A percentile compares a stretch with the other conserved stretches of the same genome.
phyloP scores from a whole-genome alignment of 2,113 vertebrate genomes.

The Dissostichus mawsoni region DNA sequence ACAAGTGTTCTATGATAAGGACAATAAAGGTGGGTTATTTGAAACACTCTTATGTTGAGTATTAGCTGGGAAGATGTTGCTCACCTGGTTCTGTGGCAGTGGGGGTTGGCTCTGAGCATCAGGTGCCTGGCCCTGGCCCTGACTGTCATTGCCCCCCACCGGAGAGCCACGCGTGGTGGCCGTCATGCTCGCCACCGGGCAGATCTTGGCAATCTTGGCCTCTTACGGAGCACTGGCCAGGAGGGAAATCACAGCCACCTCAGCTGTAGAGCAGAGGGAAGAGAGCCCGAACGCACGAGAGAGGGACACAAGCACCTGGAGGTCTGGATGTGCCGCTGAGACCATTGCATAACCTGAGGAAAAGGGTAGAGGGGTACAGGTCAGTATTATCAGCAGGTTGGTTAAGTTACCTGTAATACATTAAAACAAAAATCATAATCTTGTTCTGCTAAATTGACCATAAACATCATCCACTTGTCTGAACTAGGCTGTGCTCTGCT shows the following conservation, averaged over 20 bases:
- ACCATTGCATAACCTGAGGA: constrained; percentile 98
- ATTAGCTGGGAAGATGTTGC: constrained; percentile 23
- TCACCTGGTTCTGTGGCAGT: constrained; percentile 98
- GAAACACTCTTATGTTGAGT: not conserved
- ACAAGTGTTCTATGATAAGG: not conserved
- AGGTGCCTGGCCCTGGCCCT: constrained; percentile 99
- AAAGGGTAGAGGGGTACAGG: constrained; percentile 48
- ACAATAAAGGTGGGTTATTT: not conserved
- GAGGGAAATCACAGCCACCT: constrained; percentile 98
- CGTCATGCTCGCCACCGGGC: constrained; percentile 99
- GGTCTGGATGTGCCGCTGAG: constrained; percentile 95
- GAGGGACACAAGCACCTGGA: constrained; percentile 97
- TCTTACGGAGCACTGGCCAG: constrained; percentile 96
- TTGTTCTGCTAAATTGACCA: not conserved
- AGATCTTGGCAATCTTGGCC: constrained; percentile 99
- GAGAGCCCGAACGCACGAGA: constrained; percentile 93
- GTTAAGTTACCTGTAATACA: constrained; percentile 19
- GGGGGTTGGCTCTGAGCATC: constrained; percentile 98
- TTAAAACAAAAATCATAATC: not conserved
- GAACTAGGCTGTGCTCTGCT: not conserved
- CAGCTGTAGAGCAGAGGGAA: constrained; percentile 87
- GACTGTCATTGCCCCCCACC: constrained; percentile 99
- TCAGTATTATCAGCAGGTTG: constrained; percentile 35
- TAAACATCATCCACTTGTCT: not conserved
- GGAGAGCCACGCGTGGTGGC: constrained; percentile 99